Evolutionary conservation across 1,140 invertebrate species (phyloP), one percentile per base, ranked within the genome.

Genomic region (Conus betulinus): DNA sequence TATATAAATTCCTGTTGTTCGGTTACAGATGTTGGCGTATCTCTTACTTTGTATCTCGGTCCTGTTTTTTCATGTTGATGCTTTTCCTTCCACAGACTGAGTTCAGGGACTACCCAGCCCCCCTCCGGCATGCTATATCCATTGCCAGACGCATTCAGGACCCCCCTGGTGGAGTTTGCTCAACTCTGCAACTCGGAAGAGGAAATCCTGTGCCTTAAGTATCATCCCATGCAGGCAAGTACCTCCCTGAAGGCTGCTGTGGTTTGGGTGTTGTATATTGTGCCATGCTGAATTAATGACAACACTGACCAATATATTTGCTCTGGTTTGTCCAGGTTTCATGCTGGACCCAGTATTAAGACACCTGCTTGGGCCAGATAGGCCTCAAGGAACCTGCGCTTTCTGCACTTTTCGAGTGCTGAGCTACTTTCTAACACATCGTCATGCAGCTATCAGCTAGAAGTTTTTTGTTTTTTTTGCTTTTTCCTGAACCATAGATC

Each of bases 141-240:
- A 94, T 99, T 81, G 99, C 97, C 0, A 96, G 99, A 85, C 96
- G 98, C 83, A 96, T 99, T 90, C 98, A 99, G 95, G 99, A 99
- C 96, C 99, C 99, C n/a, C 0, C 95, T 99, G 0, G 97, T 99
- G 39, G 99, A 99, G 94, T 99, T 98, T 95, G 98, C 98, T 2
- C 98, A 99, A 94, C 95, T 99, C 0, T 99, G 98, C 95, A 99
- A 98, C 25, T 96, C 97, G 0, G 99, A 99, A 93, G 98, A 99
- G 88, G 99, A 99, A 96, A 98, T 99, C 90, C 94, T 99, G 0
- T 99, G 98, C 94, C 96, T 99, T 3, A 97, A 98, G 89, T 99
- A 98, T 94, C 98, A 99, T 96, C 96, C 98, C 4, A 94, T 99
- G 74, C 98, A 97, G 95, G 96, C 93, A 60, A 60, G 57, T 60